Percentiles rank a stretch among this genome's conserved stretches.
Evolutionary conservation across 1,140 invertebrate genomes (phyloP).

Genomic region (Heliconius melpomene): DNA sequence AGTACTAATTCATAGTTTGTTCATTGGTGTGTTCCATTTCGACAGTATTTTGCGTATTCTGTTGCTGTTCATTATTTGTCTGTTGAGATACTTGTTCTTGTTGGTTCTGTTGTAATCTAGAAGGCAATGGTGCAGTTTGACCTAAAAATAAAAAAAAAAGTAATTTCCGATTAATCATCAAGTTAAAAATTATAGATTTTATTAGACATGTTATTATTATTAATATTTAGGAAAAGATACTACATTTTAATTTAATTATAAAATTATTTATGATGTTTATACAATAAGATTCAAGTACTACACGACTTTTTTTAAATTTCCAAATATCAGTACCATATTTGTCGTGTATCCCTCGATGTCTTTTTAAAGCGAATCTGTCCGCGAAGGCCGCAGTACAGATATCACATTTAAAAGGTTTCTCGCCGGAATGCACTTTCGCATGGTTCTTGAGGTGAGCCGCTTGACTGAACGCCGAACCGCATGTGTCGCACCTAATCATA

Average conservation of each 20-base stretch:
- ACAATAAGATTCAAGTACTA: no score
- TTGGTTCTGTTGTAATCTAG: slow-evolving; percentile 63
- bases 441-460: slow-evolving; percentile 94
- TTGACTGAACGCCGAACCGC: slow-evolving; percentile 92
- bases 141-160: slow-evolving; percentile 43
- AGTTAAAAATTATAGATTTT: no score
- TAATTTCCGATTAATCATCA: not conserved
- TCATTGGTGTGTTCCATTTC: slow-evolving; percentile 65
- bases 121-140: slow-evolving; percentile 71
- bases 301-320: no score
- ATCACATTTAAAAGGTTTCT: slow-evolving; percentile 89
- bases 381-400: slow-evolving; percentile 94
- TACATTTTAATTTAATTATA: no score
- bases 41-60: slow-evolving; percentile 54
- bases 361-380: slow-evolving; percentile 89
- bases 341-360: slow-evolving; percentile 89
- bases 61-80: slow-evolving; percentile 51
- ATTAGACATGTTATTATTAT: no score
- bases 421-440: slow-evolving; percentile 90
- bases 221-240: no score
- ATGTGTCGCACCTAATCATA: slow-evolving; percentile 86
- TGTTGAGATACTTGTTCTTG: slow-evolving; percentile 48
- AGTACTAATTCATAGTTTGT: slow-evolving; percentile 60
- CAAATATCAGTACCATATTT: slow-evolving; percentile 83
- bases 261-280: no score